Conservation (phyloP, 2,888 invertebrate species). For the Pristionchus entomophagus region DNA sequence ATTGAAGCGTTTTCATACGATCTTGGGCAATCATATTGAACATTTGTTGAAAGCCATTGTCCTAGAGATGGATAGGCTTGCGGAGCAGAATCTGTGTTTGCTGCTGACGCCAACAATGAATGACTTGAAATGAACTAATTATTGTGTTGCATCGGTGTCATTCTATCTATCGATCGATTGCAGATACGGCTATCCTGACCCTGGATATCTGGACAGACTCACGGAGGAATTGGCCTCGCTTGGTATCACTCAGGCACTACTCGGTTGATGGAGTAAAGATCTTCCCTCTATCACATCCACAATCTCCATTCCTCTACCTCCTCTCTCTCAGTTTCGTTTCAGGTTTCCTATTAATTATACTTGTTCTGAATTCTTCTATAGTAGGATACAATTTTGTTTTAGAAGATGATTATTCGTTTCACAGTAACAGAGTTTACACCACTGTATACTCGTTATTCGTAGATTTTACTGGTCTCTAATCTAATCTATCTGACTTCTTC, state of each 20-base stretch:
- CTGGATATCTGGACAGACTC: conserved; percentile 84
- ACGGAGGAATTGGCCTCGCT: conserved; percentile 77
- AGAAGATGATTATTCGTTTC: not conserved
- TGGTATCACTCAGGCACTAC: conserved; percentile 74
- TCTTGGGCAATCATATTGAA: too few species aligned
- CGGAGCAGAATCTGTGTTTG: too few species aligned
- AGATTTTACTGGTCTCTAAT: not conserved
- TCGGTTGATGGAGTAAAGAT: conserved; percentile 52
- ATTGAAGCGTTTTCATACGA: too few species aligned
- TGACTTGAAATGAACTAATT: not conserved
- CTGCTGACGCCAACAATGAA: too few species aligned
- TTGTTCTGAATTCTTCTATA: not conserved
- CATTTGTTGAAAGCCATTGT: too few species aligned
- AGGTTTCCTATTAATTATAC: not conserved
- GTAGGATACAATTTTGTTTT: not conserved
- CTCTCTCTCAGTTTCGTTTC: not conserved
- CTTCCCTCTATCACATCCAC: not conserved
- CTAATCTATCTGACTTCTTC: not conserved
- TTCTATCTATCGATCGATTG: conserved; percentile 53
- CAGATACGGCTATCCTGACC: conserved; percentile 84
- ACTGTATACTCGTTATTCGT: not conserved
- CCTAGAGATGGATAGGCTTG: too few species aligned
- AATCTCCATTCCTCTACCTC: not conserved
- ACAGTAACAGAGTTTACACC: not conserved
- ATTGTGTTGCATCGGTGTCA: too few species aligned